Evolutionary conservation across 2,113 vertebrate genomes (phyloP), one percentile per base, ranked within the genome.

Genomic region (Melospiza georgiana): DNA sequence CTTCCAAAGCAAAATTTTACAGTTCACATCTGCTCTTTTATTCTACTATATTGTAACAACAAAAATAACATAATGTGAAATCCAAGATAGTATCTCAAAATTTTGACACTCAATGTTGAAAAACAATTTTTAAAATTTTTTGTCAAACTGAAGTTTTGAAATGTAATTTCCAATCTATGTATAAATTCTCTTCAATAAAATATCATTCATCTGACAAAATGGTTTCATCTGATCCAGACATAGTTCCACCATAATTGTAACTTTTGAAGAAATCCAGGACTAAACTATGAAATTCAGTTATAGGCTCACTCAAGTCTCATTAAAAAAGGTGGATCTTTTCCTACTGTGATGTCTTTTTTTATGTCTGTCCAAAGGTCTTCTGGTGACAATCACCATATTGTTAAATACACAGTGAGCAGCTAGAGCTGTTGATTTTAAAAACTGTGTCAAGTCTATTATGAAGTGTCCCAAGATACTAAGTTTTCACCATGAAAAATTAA

Each of bases 361-460:
- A 84, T 1, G 15, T 39, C 55, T 92, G 39, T 37, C 28, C 20
- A 72, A 24, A 19, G 25, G 39, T 52, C 11, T 83, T 83, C 17
- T 67, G 39, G 10, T 76, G 39, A 30, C 35, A 75, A 65, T 77
- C 33, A 84, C 16, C 62, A 58, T 74, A 68, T 44, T 67, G 21
- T 87, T 94, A 92, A 87, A 88, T 67, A 72, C 28, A 91, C 9
- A 69, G 23, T 46, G 48, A 95, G 69, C 12, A 68, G 21, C 39
- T 62, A 72, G 63, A 92, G 37, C 11, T 90, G 89, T 80, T 92
- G 85, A 59, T 93, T 94, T 92, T 30, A 46, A 88, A 92, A 96
- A 89, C 17, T 92, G 37, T 94, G 87, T 93, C 87, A 93, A 89
- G 44, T 87, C 67, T 84, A 54, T 49, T 83, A 72, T 37, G 55